Evolutionary conservation across 2,113 vertebrate genomes (phyloP).

Genomic region (Glaucomys volans): DNA sequence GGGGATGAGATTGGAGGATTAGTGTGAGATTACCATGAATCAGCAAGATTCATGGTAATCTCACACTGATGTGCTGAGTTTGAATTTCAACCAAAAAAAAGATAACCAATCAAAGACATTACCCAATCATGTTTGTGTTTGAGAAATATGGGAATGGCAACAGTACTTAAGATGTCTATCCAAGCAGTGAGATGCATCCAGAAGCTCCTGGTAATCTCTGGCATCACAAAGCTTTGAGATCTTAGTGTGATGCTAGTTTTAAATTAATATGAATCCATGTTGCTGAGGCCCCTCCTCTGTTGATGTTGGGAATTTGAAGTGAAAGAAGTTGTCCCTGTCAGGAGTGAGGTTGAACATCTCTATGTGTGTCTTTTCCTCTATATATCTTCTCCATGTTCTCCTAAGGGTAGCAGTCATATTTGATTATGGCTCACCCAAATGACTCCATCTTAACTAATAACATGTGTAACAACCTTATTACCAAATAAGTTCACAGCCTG

Average conservation of each 20-base stretch:
- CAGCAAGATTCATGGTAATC: too few relatives aligned
- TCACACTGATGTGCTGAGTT: not conserved
- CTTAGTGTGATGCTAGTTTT: not conserved
- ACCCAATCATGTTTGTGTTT: not conserved
- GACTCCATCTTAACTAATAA: not conserved
- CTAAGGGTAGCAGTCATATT: not conserved
- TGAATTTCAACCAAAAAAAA: slow-evolving; percentile 41
- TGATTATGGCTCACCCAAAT: not conserved
- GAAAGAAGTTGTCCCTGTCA: not conserved
- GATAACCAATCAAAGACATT: not conserved
- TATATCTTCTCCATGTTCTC: not conserved
- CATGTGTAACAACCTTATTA: not conserved
- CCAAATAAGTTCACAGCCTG: slow-evolving; percentile 28
- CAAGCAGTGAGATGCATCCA: not conserved
- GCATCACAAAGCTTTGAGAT: not conserved
- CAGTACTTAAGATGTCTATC: not conserved
- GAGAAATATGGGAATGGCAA: not conserved
- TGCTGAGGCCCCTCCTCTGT: not conserved
- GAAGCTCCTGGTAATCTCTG: not conserved
- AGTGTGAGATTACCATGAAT: not conserved
- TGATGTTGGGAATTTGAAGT: not conserved
- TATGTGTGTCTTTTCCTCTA: not conserved
- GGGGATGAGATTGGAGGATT: not conserved
- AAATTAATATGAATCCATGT: not conserved
- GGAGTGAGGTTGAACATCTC: not conserved